These are phyloP conservation scores for Junonia oenone DNA, from an alignment of 2,888 invertebrate species.

Conservation along the genomic window DNA sequence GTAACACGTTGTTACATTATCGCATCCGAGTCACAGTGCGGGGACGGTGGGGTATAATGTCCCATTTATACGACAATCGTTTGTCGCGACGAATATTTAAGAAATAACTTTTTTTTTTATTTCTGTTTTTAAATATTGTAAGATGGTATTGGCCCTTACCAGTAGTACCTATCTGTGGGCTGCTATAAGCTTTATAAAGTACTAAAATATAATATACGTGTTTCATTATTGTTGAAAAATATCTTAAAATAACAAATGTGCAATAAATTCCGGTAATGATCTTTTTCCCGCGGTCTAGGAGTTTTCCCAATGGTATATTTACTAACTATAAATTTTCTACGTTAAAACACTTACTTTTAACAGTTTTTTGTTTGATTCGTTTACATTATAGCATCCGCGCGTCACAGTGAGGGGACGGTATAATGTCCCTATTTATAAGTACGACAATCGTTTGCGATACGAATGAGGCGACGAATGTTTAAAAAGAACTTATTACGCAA, in stretches of 20 bases:
- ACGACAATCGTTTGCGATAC: slow-evolving; percentile 16
- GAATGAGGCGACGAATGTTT: not conserved
- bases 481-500: too few species aligned
- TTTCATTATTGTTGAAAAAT: too few species aligned
- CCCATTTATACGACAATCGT: slow-evolving; percentile 21
- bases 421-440: slow-evolving; percentile 19
- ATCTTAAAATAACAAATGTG: too few species aligned
- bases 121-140: not conserved
- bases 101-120: not conserved
- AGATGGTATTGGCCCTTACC: not conserved
- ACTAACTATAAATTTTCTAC: too few species aligned
- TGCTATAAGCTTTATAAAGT: too few species aligned
- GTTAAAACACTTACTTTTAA: too few species aligned
- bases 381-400: slow-evolving; percentile 25
- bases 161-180: too few species aligned
- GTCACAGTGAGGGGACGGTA: slow-evolving; percentile 12
- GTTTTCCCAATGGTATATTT: too few species aligned
- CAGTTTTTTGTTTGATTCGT: too few species aligned
- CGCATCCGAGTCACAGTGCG: slow-evolving; percentile 17
- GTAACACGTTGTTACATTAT: slow-evolving; percentile 27
- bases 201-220: too few species aligned
- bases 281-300: too few species aligned
- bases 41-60: slow-evolving; percentile 8
- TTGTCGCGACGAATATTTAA: slow-evolving; percentile 1
- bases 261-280: too few species aligned